phyloP scores from a whole-genome alignment of 2,113 vertebrate species.

The Anas platyrhynchos region DNA sequence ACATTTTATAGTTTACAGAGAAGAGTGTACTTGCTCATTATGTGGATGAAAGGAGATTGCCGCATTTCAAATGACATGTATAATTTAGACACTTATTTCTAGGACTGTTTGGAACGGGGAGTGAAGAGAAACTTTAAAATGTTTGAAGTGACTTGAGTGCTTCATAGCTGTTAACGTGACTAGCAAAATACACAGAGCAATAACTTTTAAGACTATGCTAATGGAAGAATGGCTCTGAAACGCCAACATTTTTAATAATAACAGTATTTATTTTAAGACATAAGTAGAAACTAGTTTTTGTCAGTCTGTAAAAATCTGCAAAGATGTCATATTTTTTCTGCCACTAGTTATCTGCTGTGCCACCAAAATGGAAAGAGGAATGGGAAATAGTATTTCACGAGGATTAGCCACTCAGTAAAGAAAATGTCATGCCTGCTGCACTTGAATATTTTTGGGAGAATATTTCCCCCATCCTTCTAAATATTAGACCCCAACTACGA shows the following conservation, averaged over 20 bases:
- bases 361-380: neutral
- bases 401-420: neutral
- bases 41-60: constrained; percentile 62
- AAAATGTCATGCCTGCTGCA: neutral
- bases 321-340: neutral
- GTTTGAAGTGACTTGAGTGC: constrained; percentile 64
- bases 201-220: constrained; percentile 4
- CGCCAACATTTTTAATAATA: neutral
- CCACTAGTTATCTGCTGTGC: neutral
- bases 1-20: constrained; percentile 22
- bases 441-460: neutral
- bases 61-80: constrained; percentile 61
- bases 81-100: constrained; percentile 69
- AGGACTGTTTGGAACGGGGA: constrained; percentile 51
- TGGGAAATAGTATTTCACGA: neutral
- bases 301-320: neutral
- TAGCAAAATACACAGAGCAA: constrained; percentile 13
- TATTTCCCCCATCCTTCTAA: neutral
- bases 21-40: constrained; percentile 57
- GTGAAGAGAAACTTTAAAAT: constrained; percentile 50
- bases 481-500: neutral
- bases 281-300: neutral
- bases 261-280: constrained; percentile 12
- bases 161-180: constrained; percentile 30
- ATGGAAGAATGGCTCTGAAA: constrained; percentile 24